These are phyloP conservation scores for Macropis europaea DNA, from an alignment of 2,888 invertebrate genomes.

Conservation along the genomic window DNA sequence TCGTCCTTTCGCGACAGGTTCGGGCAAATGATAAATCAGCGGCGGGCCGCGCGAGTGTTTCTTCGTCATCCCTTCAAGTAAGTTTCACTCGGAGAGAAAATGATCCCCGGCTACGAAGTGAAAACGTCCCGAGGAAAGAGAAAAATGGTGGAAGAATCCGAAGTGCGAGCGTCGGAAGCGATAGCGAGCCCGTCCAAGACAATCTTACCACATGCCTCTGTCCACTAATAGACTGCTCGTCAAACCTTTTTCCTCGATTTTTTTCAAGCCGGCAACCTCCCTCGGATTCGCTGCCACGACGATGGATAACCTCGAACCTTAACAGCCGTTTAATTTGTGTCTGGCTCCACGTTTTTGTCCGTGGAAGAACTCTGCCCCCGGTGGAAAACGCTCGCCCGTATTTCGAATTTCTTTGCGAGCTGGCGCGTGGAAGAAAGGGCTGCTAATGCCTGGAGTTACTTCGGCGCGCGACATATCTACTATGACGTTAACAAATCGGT, in stretches of 20 bases:
- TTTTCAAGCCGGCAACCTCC: constrained; percentile 17
- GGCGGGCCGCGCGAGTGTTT: constrained; percentile 42
- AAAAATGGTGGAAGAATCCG: constrained; percentile 50
- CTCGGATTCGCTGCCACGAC: constrained; percentile 60
- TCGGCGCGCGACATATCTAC: constrained; percentile 21
- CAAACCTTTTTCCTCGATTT: constrained; percentile 56
- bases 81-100: constrained; percentile 33
- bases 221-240: constrained; percentile 64
- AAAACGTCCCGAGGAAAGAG: constrained; percentile 28
- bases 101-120: constrained; percentile 50
- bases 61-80: constrained; percentile 37
- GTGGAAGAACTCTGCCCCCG: constrained; percentile 31
- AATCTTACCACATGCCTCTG: constrained; percentile 61
- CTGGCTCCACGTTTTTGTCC: constrained; percentile 63
- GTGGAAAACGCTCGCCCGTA: constrained; percentile 35
- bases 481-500: constrained; percentile 58
- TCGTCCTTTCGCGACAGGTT: constrained; percentile 34
- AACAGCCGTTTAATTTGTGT: constrained; percentile 69
- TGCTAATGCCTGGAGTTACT: constrained; percentile 29
- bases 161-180: constrained; percentile 44
- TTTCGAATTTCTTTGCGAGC: constrained; percentile 48
- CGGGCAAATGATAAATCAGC: constrained; percentile 47
- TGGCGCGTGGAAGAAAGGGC: constrained; percentile 9
- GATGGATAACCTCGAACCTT: constrained; percentile 64
- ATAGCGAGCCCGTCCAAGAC: constrained; percentile 52